These are phyloP conservation scores for Benitochromis conjunctus DNA, from an alignment of 2,113 vertebrate species.

Conservation along the genomic window DNA sequence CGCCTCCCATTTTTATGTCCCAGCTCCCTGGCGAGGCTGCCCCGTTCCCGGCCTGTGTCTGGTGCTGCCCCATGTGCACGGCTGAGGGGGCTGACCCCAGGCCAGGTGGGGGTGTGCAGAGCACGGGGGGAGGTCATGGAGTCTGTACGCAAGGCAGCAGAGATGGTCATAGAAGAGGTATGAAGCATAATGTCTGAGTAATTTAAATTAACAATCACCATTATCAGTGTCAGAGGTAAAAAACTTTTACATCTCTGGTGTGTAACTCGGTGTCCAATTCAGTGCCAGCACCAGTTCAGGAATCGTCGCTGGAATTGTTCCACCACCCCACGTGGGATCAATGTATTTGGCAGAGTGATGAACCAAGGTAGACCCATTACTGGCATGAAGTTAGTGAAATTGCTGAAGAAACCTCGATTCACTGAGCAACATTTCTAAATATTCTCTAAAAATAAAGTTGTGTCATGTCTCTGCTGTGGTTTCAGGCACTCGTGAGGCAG, in stretches of 20 bases:
- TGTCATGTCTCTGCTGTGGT: neutral
- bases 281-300: conserved; percentile 78
- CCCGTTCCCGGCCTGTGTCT: conserved; percentile 64
- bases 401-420: neutral
- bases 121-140: conserved; percentile 77
- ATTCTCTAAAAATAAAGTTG: neutral
- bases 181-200: neutral
- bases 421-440: neutral
- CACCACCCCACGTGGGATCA: conserved; percentile 75
- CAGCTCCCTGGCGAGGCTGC: conserved; percentile 76
- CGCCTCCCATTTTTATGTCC: neutral
- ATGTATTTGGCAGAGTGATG: conserved; percentile 74
- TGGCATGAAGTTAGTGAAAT: neutral
- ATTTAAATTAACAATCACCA: neutral
- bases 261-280: neutral
- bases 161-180: conserved; percentile 80
- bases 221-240: neutral
- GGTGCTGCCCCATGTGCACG: conserved; percentile 65
- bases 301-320: conserved; percentile 78
- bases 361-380: conserved; percentile 67
- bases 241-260: neutral
- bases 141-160: conserved; percentile 55
- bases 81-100: conserved; percentile 70
- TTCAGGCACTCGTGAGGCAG: conserved; percentile 73
- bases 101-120: conserved; percentile 73